Conservation (phyloP, 2,113 vertebrate species). For the Pseudopodoces humilis region DNA sequence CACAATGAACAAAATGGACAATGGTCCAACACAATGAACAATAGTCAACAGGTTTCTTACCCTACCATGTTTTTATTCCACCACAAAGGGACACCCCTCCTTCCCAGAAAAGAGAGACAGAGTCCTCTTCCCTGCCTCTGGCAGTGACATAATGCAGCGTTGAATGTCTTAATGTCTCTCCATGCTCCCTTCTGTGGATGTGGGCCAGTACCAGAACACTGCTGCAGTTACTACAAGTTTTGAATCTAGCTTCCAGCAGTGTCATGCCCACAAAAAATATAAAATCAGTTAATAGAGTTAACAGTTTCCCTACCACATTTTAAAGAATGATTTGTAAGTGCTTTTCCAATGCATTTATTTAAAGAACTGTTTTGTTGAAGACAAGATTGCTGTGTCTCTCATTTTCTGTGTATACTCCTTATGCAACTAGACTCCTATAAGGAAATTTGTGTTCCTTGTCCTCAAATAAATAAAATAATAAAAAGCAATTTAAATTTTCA, state of each 20-base stretch:
- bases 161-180: fast-evolving
- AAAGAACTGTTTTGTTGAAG: neutral
- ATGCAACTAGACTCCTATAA: neutral
- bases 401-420: neutral
- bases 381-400: neutral
- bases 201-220: neutral
- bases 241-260: neutral
- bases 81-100: neutral
- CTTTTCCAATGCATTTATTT: neutral
- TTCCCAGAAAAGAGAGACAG: neutral
- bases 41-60: no score
- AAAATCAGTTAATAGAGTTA: neutral
- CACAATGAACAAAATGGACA: no score
- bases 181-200: neutral
- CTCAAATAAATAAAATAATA: neutral
- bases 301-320: neutral
- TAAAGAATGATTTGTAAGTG: neutral
- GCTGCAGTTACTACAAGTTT: neutral
- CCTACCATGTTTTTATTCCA: neutral
- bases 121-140: neutral
- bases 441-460: neutral
- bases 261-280: neutral
- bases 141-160: neutral
- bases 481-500: neutral
- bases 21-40: neutral